Percentiles rank a stretch among this genome's conserved stretches.
Evolutionary conservation across 92 coral and sea anemone genomes (phyloP).

Genomic region (Parazoanthus swiftii): DNA sequence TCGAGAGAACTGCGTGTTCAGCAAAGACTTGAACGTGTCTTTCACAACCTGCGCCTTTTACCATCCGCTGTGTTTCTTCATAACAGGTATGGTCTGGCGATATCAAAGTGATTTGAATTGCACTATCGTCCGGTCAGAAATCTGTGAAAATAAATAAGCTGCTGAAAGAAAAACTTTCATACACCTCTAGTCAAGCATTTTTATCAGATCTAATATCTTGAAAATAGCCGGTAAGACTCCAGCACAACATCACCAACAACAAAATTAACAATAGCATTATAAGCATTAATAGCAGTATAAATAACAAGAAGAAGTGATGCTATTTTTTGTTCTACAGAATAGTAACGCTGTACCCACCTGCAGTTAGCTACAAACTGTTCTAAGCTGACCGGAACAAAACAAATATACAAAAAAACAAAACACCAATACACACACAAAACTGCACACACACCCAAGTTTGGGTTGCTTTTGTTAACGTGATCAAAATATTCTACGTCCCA

Average conservation of each 20-base stretch:
- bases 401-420: no score
- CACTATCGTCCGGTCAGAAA: background rate
- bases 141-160: background rate
- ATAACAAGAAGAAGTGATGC: background rate
- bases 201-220: background rate
- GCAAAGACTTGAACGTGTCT: conserved; percentile 69
- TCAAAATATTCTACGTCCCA: background rate
- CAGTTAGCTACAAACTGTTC: no score
- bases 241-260: background rate
- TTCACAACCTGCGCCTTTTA: conserved; percentile 89
- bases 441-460: background rate
- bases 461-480: background rate
- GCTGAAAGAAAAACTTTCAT: background rate
- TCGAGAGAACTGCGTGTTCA: conserved; percentile 61
- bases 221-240: background rate
- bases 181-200: background rate
- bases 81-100: conserved; percentile 62
- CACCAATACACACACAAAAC: background rate
- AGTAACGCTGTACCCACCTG: no score
- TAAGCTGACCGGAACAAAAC: no score
- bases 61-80: conserved; percentile 85
- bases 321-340: no score
- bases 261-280: background rate
- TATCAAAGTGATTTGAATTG: background rate
- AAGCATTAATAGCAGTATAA: background rate